Evolutionary conservation across 23 tunicate genomes (phyloP), one percentile per base, ranked within the genome.

Genomic region (Halocynthia roretzi): DNA sequence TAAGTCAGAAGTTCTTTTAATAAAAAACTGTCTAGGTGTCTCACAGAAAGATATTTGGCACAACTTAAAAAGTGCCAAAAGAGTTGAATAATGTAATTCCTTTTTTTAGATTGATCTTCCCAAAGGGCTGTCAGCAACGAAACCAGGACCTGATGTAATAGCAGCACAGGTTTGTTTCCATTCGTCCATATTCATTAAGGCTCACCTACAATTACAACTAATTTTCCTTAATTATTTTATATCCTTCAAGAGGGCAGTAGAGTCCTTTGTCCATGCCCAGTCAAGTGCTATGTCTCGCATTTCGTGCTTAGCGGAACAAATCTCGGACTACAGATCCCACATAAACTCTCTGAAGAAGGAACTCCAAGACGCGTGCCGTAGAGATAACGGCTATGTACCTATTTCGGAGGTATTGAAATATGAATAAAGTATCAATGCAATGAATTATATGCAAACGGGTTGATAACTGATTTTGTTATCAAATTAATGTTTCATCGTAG

Each of bases 251-350:
- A 74, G 92, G 40, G 86, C 98, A 7, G 92, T 92, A 15, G 80
- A 92, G 57, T 67, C 88, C 8, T 92, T 92, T 52, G 87, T 92
- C 22, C 85, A 87, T 61, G 88, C 80, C 5, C 98, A 92, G 73
- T 92, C 98, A 8, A 79, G 87, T 72, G 98, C 98, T 10, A 77
- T 92, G 56, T 53, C 85, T 53, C 92, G 98, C 10, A 92, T 92
- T 53, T 82, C 80, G 56, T 76, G 79, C 44, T 56, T 92, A 77
- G 98, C 86, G 72, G 71, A 70, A 21, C 98, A 92, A 62, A 86
- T 92, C 31, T 77, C 87, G 10, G 78, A 87, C n/a, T 86, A 92
- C 66, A 72, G 87, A n/a, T 21, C 75, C 51, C 98, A 92, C 82
- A 92, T 92, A 57, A 50, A 70, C 82, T 81, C 84, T 18, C 79